Base-by-base conservation (phyloP, 2,888 invertebrate genomes). In the Nematopogon swammerdamellus region DNA sequence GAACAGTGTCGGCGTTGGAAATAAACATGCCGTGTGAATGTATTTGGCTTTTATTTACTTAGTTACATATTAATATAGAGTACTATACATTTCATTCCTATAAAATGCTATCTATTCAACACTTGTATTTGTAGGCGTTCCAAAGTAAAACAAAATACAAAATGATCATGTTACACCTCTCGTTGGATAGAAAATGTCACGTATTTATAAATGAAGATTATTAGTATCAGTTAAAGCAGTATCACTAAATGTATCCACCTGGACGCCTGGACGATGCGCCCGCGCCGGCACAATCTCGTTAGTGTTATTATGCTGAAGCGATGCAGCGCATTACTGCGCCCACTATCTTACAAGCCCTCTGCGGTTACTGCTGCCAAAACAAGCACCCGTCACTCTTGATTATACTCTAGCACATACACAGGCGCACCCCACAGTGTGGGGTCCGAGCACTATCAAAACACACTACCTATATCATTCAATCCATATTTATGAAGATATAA, bases 51-150 rank as follows among this genome's bases (percentile, higher is more conserved):
- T 79, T 79, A 77, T 76, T 36, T 77, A 72, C 76, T 79, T 79
- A 77, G 74, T 75, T 73, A 76, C 70, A 76, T 73, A 70, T 73
- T 75, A 14, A 36, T 36, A 75, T 75, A 65, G 77, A 77, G 70
- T 77, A 79, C 76, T 77, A 77, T 77, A 77, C 76, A 76, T 74
- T 73, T 76, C 70, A 73, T 73, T 77, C 72, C 77, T 79, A 79
- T 77, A 77, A 79, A 79, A 79, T 76, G 76, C 79, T 79, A 77
- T 74, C 77, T 77, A 79, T 73, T 73, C 72, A 75, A 72, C 75
- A 75, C 70, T 73, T 36, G 36, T 36, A 36, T 68, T 70, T 70
- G 75, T 77, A 79, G 76, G 76, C 79, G 69, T 75, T 72, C 69
- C 68, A 72, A 75, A 76, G 70, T 62, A 68, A 72, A 72, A 67